Conservation (phyloP, 2,888 invertebrate species). For the Chorisops tibialis region DNA sequence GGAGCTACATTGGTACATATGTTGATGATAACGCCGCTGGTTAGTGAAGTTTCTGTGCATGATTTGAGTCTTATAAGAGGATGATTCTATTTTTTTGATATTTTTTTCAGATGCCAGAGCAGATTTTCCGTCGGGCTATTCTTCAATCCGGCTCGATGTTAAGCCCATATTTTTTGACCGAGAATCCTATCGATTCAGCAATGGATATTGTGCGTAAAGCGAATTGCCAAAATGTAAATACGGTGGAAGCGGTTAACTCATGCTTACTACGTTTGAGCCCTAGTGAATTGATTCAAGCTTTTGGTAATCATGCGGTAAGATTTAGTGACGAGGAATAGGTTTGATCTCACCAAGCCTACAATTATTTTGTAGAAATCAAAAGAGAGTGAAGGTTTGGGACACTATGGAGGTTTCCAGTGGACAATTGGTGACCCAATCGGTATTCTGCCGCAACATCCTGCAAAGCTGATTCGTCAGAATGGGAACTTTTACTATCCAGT, state of each 20-base stretch:
- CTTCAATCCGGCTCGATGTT: conserved; percentile 56
- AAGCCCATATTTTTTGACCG: conserved; percentile 53
- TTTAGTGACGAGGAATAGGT: neutral
- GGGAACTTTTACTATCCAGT: conserved; percentile 42
- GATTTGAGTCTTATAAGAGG: neutral
- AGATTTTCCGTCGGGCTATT: conserved; percentile 54
- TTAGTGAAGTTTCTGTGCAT: conserved; percentile 24
- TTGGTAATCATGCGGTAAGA: conserved; percentile 43
- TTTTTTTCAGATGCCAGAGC: conserved; percentile 33
- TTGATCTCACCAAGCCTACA: neutral
- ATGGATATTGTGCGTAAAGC: conserved; percentile 48
- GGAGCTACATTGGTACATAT: conserved; percentile 54
- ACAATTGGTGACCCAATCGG: conserved; percentile 43
- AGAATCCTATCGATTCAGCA: conserved; percentile 46
- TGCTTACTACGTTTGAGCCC: conserved; percentile 46
- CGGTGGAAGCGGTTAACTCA: conserved; percentile 38
- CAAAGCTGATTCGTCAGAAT: conserved; percentile 32
- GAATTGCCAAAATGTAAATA: conserved; percentile 44
- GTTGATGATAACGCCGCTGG: conserved; percentile 51
- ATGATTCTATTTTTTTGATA: neutral
- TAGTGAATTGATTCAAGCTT: conserved; percentile 48
- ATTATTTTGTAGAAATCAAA: conserved; percentile 34
- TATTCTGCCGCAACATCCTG: conserved; percentile 42
- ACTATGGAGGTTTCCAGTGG: conserved; percentile 45
- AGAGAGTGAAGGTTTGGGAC: conserved; percentile 38